These are phyloP conservation scores for Prinia subflava DNA, from an alignment of 2,113 vertebrate genomes.

Conservation along the genomic window DNA sequence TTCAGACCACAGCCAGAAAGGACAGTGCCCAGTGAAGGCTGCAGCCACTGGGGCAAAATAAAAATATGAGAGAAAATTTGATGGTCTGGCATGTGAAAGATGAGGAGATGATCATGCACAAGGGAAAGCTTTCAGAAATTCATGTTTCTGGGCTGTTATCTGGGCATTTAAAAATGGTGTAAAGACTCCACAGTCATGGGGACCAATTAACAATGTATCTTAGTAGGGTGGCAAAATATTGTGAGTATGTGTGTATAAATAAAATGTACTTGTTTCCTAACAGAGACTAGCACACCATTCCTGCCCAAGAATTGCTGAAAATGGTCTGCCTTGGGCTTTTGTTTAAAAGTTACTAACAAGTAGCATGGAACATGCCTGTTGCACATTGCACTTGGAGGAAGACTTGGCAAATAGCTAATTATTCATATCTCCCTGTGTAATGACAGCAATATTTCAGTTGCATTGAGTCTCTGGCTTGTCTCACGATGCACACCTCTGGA, in stretches of 20 bases:
- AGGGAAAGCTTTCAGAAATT: background rate
- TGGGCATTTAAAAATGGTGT: rapidly evolving
- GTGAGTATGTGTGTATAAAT: background rate
- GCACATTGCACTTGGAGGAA: background rate
- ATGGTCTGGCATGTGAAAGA: background rate
- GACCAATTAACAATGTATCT: background rate
- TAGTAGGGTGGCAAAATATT: background rate
- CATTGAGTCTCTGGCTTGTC: background rate
- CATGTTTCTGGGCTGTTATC: background rate
- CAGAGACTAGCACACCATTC: background rate
- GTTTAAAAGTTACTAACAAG: background rate
- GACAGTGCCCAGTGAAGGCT: background rate
- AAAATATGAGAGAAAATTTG: background rate
- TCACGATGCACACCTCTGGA: background rate
- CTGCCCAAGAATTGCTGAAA: background rate
- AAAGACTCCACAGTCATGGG: background rate
- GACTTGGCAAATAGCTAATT: background rate
- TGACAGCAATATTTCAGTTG: background rate
- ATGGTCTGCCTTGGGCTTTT: background rate
- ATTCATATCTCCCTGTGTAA: background rate
- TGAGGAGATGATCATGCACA: background rate
- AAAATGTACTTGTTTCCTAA: background rate
- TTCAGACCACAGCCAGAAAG: background rate
- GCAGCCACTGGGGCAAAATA: background rate
- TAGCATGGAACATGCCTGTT: background rate